A percentile compares a stretch with the other conserved stretches of the same genome.
phyloP scores from a whole-genome alignment of 2,797 vertebrate genomes.

The Aldrovandia affinis region DNA sequence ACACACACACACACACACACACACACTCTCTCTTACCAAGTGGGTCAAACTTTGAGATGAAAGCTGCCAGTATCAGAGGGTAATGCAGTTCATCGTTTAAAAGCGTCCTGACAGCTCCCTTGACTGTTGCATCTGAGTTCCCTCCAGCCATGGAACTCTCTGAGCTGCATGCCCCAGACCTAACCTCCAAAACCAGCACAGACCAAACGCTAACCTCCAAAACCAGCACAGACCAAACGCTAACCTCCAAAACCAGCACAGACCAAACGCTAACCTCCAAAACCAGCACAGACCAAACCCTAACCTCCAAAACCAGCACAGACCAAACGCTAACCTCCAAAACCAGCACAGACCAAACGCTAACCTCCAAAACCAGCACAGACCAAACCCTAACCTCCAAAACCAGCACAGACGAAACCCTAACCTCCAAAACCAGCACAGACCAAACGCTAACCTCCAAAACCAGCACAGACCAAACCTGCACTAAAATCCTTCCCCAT shows the following conservation, averaged over 20 bases:
- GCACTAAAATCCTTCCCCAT: background rate
- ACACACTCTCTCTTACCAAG: background rate
- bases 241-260: slow-evolving; percentile 11
- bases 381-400: too few relatives aligned
- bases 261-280: too few relatives aligned
- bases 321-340: too few relatives aligned
- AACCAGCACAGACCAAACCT: background rate
- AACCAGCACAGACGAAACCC: too few relatives aligned
- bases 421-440: background rate
- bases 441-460: background rate
- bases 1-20: background rate
- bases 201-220: background rate
- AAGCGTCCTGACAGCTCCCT: background rate
- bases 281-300: too few relatives aligned
- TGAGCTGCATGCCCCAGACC: background rate
- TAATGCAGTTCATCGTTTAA: background rate
- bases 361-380: too few relatives aligned
- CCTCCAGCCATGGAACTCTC: background rate
- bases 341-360: too few relatives aligned
- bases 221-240: background rate
- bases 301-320: too few relatives aligned
- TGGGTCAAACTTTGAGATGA: too few relatives aligned
- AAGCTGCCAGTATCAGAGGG: too few relatives aligned
- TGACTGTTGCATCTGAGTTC: background rate
- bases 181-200: background rate